These are phyloP conservation scores for Asbolus verrucosus DNA, from an alignment of 1,140 invertebrate species.

Conservation along the genomic window DNA sequence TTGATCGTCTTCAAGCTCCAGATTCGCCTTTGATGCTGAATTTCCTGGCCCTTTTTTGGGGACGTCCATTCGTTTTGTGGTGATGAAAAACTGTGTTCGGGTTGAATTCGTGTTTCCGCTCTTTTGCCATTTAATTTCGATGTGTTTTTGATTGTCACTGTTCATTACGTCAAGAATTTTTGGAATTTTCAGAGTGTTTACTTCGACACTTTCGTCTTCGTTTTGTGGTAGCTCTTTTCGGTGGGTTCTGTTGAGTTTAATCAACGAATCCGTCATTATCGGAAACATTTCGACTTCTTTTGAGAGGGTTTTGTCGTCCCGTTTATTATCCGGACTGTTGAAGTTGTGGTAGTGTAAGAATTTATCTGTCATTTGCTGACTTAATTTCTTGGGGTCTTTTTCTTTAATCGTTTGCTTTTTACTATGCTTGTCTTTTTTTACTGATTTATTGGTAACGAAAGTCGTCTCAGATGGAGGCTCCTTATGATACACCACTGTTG, in stretches of 20 bases:
- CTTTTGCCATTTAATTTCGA: slow-evolving; percentile 48
- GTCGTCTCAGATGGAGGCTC: slow-evolving; percentile 48
- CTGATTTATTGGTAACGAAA: slow-evolving; percentile 46
- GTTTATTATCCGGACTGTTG: slow-evolving; percentile 4
- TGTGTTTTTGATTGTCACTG: slow-evolving; percentile 39
- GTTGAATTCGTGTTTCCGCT: slow-evolving; percentile 38
- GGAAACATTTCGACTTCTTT: slow-evolving; percentile 62
- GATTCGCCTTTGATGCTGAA: slow-evolving; percentile 7
- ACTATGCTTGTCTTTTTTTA: slow-evolving; percentile 42
- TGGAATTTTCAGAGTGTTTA: slow-evolving; percentile 9
- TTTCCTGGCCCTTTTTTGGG: neutral
- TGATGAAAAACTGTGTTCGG: slow-evolving; percentile 33
- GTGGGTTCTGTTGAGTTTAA: slow-evolving; percentile 61
- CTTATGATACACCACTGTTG: slow-evolving; percentile 55
- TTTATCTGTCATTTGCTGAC: slow-evolving; percentile 17
- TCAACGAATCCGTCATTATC: slow-evolving; percentile 51
- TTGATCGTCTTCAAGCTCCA: slow-evolving; percentile 10
- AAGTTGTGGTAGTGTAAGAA: neutral
- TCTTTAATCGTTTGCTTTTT: slow-evolving; percentile 45
- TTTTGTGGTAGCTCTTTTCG: slow-evolving; percentile 60
- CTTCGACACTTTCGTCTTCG: slow-evolving; percentile 40
- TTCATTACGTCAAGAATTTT: neutral
- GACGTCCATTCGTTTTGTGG: slow-evolving; percentile 34
- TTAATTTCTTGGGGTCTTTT: slow-evolving; percentile 39
- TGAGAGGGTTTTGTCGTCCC: slow-evolving; percentile 48